These are phyloP conservation scores for Caenorhabditis latens DNA, from an alignment of 1,140 invertebrate species.

Conservation along the genomic window DNA sequence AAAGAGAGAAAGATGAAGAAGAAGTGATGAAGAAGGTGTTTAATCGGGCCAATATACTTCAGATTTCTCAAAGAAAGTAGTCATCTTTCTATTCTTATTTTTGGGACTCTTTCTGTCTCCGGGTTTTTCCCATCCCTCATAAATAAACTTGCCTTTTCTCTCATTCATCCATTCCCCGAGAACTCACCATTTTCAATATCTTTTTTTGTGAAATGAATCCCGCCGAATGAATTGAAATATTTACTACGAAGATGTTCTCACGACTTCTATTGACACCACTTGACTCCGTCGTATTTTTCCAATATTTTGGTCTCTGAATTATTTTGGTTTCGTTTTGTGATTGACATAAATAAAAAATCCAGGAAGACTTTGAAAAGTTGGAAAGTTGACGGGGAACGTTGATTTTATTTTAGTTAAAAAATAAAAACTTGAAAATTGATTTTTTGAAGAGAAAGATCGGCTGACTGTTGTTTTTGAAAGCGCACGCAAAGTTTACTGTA, in stretches of 20 bases:
- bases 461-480: no score
- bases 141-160: no score
- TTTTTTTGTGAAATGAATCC: neutral
- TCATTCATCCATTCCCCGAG: neutral
- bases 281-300: neutral
- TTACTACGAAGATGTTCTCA: neutral
- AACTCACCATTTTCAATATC: neutral
- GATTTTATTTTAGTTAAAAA: no score
- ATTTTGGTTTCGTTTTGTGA: neutral
- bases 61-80: neutral
- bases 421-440: no score
- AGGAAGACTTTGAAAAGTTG: no score
- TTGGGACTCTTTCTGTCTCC: neutral
- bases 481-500: no score
- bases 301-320: neutral
- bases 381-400: no score
- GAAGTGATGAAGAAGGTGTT: neutral
- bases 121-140: neutral
- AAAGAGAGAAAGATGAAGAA: neutral
- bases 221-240: no score
- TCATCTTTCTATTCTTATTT: neutral
- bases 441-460: no score
- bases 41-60: conserved; percentile 25
- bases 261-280: neutral
- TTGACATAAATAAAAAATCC: no score